Percentiles rank a stretch among this genome's conserved stretches.
phyloP scores from a whole-genome alignment of 2,113 vertebrate species.

The Megaceryle maxima region DNA sequence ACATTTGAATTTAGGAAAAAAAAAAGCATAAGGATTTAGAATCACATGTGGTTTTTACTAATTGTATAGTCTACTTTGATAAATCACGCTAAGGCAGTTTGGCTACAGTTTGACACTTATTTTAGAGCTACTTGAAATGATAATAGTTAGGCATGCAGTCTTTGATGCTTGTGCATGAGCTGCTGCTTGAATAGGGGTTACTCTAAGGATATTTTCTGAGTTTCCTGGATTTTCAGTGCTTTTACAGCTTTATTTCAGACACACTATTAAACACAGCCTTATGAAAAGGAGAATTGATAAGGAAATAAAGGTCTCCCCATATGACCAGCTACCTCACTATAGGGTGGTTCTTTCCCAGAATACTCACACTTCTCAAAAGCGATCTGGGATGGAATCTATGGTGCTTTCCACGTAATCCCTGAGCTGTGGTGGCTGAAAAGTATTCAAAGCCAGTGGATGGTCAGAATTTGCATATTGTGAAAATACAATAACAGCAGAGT shows the following conservation, averaged over 20 bases:
- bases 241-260: neutral
- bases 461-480: neutral
- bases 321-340: neutral
- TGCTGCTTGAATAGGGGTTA: neutral
- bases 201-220: neutral
- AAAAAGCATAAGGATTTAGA: neutral
- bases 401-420: neutral
- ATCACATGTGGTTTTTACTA: neutral
- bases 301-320: neutral
- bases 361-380: neutral
- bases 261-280: neutral
- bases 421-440: neutral
- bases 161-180: slow-evolving; percentile 8
- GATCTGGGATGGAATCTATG: neutral
- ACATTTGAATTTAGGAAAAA: neutral
- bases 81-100: neutral
- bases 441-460: neutral
- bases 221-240: neutral
- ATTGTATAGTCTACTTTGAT: neutral
- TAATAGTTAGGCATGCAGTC: neutral
- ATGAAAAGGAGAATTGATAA: slow-evolving; percentile 4
- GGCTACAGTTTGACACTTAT: slow-evolving; percentile 1
- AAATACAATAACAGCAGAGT: neutral
- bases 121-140: neutral
- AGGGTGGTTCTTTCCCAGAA: neutral